These are phyloP conservation scores for Philopotamus ludificatus DNA, from an alignment of 1,140 invertebrate species.

Conservation along the genomic window DNA sequence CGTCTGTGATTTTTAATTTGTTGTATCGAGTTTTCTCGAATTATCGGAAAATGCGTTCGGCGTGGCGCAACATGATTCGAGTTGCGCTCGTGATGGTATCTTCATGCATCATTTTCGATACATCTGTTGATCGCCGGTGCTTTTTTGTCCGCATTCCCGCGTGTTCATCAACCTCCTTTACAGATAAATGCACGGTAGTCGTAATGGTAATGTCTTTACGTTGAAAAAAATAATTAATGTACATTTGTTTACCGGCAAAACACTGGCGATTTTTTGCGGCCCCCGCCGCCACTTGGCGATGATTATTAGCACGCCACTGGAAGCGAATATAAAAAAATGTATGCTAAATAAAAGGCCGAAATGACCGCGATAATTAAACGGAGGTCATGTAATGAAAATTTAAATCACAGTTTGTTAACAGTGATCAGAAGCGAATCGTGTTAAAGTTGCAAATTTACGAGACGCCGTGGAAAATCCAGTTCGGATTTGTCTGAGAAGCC, in stretches of 20 bases:
- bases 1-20: too few species aligned
- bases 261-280: neutral
- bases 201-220: constrained; percentile 28
- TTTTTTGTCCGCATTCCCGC: constrained; percentile 20
- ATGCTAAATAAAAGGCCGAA: neutral
- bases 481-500: neutral
- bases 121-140: neutral
- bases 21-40: too few species aligned
- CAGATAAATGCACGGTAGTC: constrained; percentile 22
- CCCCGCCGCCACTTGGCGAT: neutral
- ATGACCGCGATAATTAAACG: neutral
- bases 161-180: constrained; percentile 25
- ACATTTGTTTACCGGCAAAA: constrained; percentile 21
- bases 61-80: too few species aligned
- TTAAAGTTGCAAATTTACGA: too few species aligned
- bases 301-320: neutral
- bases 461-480: neutral
- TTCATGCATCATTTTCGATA: neutral
- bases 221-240: constrained; percentile 27
- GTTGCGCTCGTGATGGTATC: too few species aligned
- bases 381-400: neutral
- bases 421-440: too few species aligned
- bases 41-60: too few species aligned
- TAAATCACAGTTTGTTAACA: too few species aligned
- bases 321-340: neutral